These are phyloP conservation scores for Brachyhypopomus occidentalis DNA, from an alignment of 2,113 vertebrate species.

Conservation along the genomic window DNA sequence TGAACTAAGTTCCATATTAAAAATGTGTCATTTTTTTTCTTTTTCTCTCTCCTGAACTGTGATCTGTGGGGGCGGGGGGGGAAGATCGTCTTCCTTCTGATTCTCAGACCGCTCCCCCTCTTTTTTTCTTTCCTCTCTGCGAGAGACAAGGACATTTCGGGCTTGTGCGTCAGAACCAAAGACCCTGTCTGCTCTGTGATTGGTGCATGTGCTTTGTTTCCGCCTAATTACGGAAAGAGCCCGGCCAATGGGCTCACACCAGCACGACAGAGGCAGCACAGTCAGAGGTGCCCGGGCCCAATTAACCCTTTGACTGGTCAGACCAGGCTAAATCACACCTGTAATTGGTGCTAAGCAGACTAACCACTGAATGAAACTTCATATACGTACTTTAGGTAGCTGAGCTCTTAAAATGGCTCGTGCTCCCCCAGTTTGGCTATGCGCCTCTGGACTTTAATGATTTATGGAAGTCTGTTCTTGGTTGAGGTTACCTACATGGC, in stretches of 20 bases:
- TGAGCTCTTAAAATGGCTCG: conserved; percentile 9
- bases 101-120: conserved; percentile 36
- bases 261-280: conserved; percentile 48
- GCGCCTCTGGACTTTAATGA: not conserved
- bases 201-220: conserved; percentile 65
- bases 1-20: conserved; percentile 51
- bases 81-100: conserved; percentile 2
- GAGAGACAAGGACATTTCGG: conserved; percentile 26
- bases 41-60: conserved; percentile 27
- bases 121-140: conserved; percentile 34
- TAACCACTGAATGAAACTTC: conserved; percentile 49
- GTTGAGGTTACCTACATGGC: not conserved
- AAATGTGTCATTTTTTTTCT: conserved; percentile 53
- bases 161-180: conserved; percentile 58
- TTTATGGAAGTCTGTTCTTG: not conserved
- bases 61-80: conserved; percentile 1
- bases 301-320: conserved; percentile 62
- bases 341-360: conserved; percentile 68
- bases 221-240: conserved; percentile 67
- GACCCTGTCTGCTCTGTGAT: conserved; percentile 65
- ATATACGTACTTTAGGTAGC: conserved; percentile 14
- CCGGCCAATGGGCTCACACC: conserved; percentile 46
- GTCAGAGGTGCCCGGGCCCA: conserved; percentile 52
- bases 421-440: not conserved
- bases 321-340: conserved; percentile 65